These are phyloP conservation scores for Bombycilla garrulus DNA, from an alignment of 2,113 vertebrate species.

Conservation along the genomic window DNA sequence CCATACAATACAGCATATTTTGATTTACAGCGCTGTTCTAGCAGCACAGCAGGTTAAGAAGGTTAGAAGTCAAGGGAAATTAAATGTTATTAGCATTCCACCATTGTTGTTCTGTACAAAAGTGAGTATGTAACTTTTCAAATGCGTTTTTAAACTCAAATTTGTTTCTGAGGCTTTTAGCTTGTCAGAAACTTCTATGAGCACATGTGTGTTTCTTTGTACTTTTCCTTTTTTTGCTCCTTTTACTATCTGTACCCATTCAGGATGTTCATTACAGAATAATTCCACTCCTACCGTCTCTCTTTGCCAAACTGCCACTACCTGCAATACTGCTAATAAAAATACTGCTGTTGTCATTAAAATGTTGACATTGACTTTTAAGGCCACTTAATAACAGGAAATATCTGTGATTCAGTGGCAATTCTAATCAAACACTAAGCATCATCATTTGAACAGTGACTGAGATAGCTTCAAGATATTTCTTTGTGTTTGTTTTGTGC, in stretches of 20 bases:
- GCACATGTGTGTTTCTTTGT: neutral
- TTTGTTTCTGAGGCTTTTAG: constrained; percentile 54
- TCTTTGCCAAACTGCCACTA: constrained; percentile 21
- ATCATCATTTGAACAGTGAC: constrained; percentile 41
- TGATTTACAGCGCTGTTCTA: constrained; percentile 65
- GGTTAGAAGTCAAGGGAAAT: constrained; percentile 78
- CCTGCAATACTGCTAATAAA: neutral
- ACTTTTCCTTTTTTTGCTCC: constrained; percentile 1
- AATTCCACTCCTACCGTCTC: neutral
- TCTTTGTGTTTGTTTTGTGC: constrained; percentile 3
- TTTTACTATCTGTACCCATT: constrained; percentile 13
- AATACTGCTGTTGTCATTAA: constrained; percentile 27
- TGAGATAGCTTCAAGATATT: neutral
- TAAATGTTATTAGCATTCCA: constrained; percentile 75
- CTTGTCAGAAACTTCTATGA: constrained; percentile 44
- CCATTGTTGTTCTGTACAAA: constrained; percentile 58
- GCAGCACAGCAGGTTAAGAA: constrained; percentile 71
- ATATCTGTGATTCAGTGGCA: constrained; percentile 41
- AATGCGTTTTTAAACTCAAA: constrained; percentile 64
- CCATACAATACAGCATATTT: constrained; percentile 60
- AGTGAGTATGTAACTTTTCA: constrained; percentile 66
- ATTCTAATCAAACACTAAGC: constrained; percentile 57
- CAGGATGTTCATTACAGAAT: constrained; percentile 40
- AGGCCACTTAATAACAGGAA: constrained; percentile 54
- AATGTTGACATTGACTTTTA: constrained; percentile 55